Conservation (phyloP, 2,113 vertebrate genomes). For the Alectura lathami region DNA sequence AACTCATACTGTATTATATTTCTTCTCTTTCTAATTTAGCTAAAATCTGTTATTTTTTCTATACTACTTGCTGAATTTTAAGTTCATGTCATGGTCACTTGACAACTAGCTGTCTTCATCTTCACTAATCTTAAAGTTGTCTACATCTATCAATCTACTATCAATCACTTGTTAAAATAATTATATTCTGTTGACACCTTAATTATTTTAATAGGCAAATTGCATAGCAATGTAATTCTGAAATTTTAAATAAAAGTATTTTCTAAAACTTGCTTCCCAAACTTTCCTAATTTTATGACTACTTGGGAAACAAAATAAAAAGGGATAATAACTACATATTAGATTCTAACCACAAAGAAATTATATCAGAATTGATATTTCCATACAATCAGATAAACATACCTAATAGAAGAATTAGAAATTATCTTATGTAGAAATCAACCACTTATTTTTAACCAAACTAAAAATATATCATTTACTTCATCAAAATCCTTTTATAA, state of each 20-base stretch:
- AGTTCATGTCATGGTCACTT: background rate
- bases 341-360: background rate
- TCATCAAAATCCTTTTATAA: background rate
- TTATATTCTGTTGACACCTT: background rate
- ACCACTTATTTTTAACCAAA: background rate
- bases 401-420: background rate
- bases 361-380: background rate
- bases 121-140: background rate
- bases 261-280: constrained; percentile 5
- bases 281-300: background rate
- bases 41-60: background rate
- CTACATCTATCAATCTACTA: background rate
- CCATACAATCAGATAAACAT: background rate
- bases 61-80: background rate
- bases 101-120: background rate
- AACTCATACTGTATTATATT: background rate
- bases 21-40: background rate
- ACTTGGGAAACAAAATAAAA: background rate
- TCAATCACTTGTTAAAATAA: constrained; percentile 34
- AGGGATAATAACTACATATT: background rate
- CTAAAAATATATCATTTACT: background rate
- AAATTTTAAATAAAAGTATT: constrained; percentile 11
- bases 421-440: background rate
- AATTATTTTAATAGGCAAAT: constrained; percentile 32
- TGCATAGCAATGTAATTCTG: background rate